These are phyloP conservation scores for Neolamprologus tretocephalus DNA, from an alignment of 2,113 vertebrate species.

Conservation along the genomic window DNA sequence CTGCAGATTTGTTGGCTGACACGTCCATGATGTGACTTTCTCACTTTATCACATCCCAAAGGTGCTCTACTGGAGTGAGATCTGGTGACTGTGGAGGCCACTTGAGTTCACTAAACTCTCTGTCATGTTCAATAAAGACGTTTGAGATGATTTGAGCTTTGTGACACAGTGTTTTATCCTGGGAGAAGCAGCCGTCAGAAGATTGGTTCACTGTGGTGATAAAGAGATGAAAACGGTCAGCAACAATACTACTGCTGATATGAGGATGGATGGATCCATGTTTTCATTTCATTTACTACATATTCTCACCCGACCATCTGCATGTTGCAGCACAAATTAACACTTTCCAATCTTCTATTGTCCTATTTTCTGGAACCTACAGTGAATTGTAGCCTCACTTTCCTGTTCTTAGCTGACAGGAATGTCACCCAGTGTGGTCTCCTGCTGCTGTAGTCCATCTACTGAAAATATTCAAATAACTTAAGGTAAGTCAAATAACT, in stretches of 20 bases:
- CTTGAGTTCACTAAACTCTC: not conserved
- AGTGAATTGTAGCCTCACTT: not conserved
- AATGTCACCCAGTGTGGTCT: not conserved
- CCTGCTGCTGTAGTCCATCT: not conserved
- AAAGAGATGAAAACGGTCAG: not conserved
- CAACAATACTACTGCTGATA: not conserved
- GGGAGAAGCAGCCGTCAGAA: not conserved
- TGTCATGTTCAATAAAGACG: not conserved
- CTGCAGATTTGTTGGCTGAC: not conserved
- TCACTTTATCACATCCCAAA: not conserved
- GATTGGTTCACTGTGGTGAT: not conserved
- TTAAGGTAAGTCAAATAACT: not conserved
- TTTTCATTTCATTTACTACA: not conserved
- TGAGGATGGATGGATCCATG: not conserved
- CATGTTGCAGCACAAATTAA: not conserved
- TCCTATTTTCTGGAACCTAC: not conserved
- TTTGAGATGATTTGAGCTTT: not conserved
- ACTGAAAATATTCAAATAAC: not conserved
- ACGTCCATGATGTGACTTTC: not conserved
- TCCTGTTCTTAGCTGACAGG: accelerated
- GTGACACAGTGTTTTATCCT: not conserved
- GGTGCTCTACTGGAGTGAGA: not conserved
- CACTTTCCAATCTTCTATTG: not conserved
- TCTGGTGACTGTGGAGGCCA: not conserved
- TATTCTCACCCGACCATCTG: not conserved